Base-by-base conservation (phyloP, 2,797 vertebrate genomes). In the Pseudochromis fuscus region DNA sequence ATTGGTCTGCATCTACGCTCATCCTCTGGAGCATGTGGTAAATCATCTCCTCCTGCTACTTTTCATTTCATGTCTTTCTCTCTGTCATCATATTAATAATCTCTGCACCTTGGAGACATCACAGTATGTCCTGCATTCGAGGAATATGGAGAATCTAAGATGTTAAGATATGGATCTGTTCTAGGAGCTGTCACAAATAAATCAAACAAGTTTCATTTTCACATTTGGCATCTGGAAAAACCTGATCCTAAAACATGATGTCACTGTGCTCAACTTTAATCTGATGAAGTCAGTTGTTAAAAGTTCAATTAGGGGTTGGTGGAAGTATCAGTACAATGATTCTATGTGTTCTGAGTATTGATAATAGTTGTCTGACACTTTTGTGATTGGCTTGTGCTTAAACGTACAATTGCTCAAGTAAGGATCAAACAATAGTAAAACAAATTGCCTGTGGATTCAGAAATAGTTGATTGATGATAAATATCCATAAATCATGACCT, bases 11-110 rank as follows among this genome's bases (percentile, higher is more conserved):
- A 89, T 96, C 30, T 98, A 98, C 0, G 95, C 96, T 60, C 96
- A 98, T 75, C 97, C 97, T 0, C 3, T 96, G 27, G 97, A 98
- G 24, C 96, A 98, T 0, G n/a, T 95, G 87, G 97, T 99, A 87
- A 95, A 88, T 23, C 4, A 31, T 0, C n/a, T 4, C 15, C 12
- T 11, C 6, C n/a, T 27, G 30, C 2, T 8, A 18, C 7, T n/a
- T 4, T 55, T 25, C 0, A 18, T 8, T 24, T 12, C 7, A 11
- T 33, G 0, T 3, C 5, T 25, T 18, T 16, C 0, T 57, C 31
- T 49, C 56, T 23, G 24, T 48, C 44, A 30, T 38, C 15, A 38
- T 12, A 15, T 12, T 38, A 15, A 38, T 3, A 16, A 18, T 38
- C 15, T 13, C 3, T 15, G 6, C 13, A 38, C 13, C 37, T 7